These are phyloP conservation scores for Urosaurus nigricauda DNA, from an alignment of 2,797 vertebrate genomes.

Conservation along the genomic window DNA sequence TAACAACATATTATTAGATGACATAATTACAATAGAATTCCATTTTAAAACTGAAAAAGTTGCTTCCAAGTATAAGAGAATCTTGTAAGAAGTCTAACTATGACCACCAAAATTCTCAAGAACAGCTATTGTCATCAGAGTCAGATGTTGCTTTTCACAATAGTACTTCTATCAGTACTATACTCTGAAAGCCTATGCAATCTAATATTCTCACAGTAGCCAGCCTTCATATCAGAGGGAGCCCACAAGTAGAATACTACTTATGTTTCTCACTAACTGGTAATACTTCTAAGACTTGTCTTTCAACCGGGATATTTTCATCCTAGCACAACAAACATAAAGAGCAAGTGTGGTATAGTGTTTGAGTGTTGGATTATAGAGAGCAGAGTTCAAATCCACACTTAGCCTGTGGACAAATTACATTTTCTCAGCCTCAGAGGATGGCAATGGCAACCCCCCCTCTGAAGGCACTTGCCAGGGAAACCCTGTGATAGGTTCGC, in stretches of 20 bases:
- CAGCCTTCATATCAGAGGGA: neutral
- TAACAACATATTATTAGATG: conserved; percentile 32
- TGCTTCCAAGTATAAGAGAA: conserved; percentile 10
- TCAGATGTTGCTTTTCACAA: neutral
- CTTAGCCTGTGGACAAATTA: too few species aligned
- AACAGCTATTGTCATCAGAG: neutral
- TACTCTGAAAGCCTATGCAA: neutral
- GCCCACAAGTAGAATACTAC: neutral
- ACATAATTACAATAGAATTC: conserved; percentile 29
- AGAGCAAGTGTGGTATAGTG: too few species aligned
- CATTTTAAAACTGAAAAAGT: conserved; percentile 12
- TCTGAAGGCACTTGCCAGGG: too few species aligned
- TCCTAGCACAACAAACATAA: neutral
- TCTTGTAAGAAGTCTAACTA: neutral
- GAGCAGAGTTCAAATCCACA: too few species aligned
- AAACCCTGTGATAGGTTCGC: too few species aligned
- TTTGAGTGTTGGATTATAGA: too few species aligned
- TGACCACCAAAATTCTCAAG: neutral
- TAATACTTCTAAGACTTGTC: neutral
- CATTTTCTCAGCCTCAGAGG: too few species aligned
- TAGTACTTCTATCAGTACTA: neutral
- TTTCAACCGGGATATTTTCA: neutral
- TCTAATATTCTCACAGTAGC: neutral
- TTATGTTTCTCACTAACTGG: neutral
- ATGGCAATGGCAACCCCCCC: too few species aligned